Conservation (phyloP, 1,140 invertebrate species). For the Drosophila eugracilis region DNA sequence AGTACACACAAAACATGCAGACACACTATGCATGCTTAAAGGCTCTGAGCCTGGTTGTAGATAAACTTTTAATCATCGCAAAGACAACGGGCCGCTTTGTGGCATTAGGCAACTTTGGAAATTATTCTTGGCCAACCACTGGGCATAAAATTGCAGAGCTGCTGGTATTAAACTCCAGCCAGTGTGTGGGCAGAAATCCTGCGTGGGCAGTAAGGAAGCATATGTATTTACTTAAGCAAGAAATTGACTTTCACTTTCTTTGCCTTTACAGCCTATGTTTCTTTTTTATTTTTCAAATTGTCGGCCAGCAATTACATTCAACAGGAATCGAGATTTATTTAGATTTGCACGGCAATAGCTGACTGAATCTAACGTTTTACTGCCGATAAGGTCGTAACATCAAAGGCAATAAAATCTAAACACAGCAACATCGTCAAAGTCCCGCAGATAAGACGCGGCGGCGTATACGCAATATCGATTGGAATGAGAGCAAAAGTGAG, state of each 20-base stretch:
- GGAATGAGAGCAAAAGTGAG: conserved; percentile 37
- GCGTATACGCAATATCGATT: conserved; percentile 78
- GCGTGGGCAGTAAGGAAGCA: conserved; percentile 33
- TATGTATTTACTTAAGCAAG: conserved; percentile 67
- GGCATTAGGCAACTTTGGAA: conserved; percentile 41
- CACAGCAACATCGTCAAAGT: conserved; percentile 40
- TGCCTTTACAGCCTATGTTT: background rate
- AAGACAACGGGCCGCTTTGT: conserved; percentile 52
- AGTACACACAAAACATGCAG: conserved; percentile 42
- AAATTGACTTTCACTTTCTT: conserved; percentile 54
- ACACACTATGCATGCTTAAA: conserved; percentile 29
- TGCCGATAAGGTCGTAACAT: conserved; percentile 74
- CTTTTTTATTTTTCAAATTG: conserved; percentile 10
- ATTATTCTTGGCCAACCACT: conserved; percentile 28
- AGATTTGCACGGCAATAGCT: conserved; percentile 34
- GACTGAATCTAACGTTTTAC: conserved; percentile 70
- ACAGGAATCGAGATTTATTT: conserved; percentile 42
- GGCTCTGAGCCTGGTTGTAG: conserved; percentile 35
- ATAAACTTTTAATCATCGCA: conserved; percentile 58
- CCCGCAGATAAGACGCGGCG: conserved; percentile 54
- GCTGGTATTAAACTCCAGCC: conserved; percentile 17
- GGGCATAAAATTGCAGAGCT: conserved; percentile 50
- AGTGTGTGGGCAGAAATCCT: conserved; percentile 11
- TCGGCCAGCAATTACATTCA: conserved; percentile 45
- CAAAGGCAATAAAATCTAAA: conserved; percentile 74